Base-by-base conservation (phyloP, 2,888 invertebrate genomes). In the Archips crataeganus region DNA sequence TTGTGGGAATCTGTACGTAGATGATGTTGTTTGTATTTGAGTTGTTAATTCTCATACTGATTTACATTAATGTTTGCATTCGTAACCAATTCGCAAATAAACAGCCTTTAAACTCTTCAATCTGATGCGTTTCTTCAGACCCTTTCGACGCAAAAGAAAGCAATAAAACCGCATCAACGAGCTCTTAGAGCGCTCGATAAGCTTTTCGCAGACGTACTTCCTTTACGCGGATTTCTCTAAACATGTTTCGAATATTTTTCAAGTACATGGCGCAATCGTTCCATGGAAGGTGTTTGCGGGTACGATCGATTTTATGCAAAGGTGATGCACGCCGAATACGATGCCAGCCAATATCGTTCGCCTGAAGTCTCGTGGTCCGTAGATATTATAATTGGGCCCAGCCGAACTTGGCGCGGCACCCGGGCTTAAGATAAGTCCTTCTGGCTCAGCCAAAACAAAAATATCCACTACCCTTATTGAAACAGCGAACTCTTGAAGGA, bases 241-340 rank as follows among this genome's bases (percentile, higher is more conserved):
- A 51, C 73, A 59, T 51, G 64, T 39, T 69, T 59, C 59, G 63
- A 67, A 60, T 73, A 61, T 62, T 61, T 15, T 49, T 47, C 59
- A 68, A 70, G 49, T 3, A 15, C 45, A 68, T 49, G 36, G 64
- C 49, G 39, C 39, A 60, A 66, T 65, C 15, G 74, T 51, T 61
- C 60, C 51, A 45, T 34, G 45, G 61, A 70, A 75, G 72, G 78
- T 77, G 79, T 77, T 77, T 78, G 76, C 78, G 75, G 73, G 79
- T 77, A 78, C 77, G 83, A 85, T 85, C 76, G 84, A 84, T 85
- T 85, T 83, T 82, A 84, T 84, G 81, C 79, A 80, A 79, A 81
- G 78, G 77, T 78, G 78, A 78, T 82, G 82, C 81, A 81, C 79
- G 77, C 77, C 74, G 66, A 67, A 71, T 74, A 59, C 66, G 71